Evolutionary conservation across 2,113 vertebrate genomes (phyloP).

Genomic region (Casuarius casuarius): DNA sequence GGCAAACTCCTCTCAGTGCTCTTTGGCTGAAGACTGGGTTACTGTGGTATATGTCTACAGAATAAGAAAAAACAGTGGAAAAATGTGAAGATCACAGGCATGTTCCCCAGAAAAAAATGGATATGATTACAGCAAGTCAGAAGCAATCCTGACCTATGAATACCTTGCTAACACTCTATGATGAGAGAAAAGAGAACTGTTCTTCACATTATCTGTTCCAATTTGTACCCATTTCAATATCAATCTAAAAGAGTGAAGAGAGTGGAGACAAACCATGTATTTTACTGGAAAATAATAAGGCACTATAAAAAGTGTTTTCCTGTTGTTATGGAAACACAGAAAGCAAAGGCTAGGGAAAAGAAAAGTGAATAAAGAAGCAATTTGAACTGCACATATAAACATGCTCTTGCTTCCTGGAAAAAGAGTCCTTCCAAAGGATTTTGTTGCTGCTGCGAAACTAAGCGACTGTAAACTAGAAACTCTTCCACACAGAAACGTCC

Average conservation of each 20-base stretch:
- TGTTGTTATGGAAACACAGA: constrained; percentile 72
- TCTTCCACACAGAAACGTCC: constrained; percentile 21
- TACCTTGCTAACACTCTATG: not conserved
- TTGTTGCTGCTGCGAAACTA: constrained; percentile 43
- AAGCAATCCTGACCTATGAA: constrained; percentile 11
- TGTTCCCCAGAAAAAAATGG: not conserved
- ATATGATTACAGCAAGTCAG: constrained; percentile 16
- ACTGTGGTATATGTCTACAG: constrained; percentile 26
- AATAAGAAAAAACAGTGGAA: not conserved
- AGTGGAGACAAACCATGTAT: not conserved
- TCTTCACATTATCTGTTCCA: not conserved
- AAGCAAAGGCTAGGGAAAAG: constrained; percentile 32
- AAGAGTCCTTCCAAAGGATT: constrained; percentile 34
- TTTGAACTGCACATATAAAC: constrained; percentile 47
- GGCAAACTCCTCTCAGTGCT: not conserved
- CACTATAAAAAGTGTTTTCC: constrained; percentile 35
- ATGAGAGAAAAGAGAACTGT: not conserved
- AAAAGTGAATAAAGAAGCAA: constrained; percentile 36
- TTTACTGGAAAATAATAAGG: constrained; percentile 1
- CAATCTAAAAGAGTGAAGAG: not conserved
- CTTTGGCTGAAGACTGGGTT: not conserved
- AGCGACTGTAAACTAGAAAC: constrained; percentile 48
- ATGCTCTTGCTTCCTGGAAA: constrained; percentile 45
- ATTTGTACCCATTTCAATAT: not conserved
- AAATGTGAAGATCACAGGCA: constrained; percentile 22